These are phyloP conservation scores for Siphamia tubifer DNA, from an alignment of 2,113 vertebrate genomes.

Conservation along the genomic window DNA sequence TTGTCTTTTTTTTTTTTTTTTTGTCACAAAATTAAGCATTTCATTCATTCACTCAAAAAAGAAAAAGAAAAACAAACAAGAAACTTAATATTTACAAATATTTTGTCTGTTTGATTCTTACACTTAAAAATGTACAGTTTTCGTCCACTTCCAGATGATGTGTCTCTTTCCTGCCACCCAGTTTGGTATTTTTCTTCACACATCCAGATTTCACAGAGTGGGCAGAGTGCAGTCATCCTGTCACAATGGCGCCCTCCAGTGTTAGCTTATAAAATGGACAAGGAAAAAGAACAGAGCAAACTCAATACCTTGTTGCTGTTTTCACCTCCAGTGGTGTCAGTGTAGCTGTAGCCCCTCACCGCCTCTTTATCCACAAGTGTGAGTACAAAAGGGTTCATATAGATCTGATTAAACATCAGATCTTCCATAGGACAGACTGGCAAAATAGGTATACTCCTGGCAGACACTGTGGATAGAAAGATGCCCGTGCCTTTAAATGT, in stretches of 20 bases:
- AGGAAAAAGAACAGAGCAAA: slow-evolving; percentile 54
- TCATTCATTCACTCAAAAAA: slow-evolving; percentile 75
- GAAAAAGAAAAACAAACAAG: slow-evolving; percentile 67
- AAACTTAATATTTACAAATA: slow-evolving; percentile 87
- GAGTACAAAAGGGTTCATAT: slow-evolving; percentile 52
- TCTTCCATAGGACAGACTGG: slow-evolving; percentile 11
- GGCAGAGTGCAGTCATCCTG: slow-evolving; percentile 41
- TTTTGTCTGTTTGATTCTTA: slow-evolving; percentile 76
- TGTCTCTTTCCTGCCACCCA: slow-evolving; percentile 38
- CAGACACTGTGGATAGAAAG: slow-evolving; percentile 42
- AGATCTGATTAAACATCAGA: neutral
- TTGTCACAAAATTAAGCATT: slow-evolving; percentile 76
- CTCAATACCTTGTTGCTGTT: slow-evolving; percentile 28
- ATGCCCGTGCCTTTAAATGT: slow-evolving; percentile 23
- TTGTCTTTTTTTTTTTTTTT: slow-evolving; percentile 76
- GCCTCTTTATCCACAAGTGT: slow-evolving; percentile 25
- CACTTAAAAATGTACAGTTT: slow-evolving; percentile 84
- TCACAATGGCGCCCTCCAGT: slow-evolving; percentile 63
- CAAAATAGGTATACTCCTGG: slow-evolving; percentile 25
- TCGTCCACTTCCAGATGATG: slow-evolving; percentile 52
- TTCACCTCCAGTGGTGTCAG: neutral
- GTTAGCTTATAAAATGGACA: slow-evolving; percentile 75
- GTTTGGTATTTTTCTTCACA: slow-evolving; percentile 27
- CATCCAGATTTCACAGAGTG: slow-evolving; percentile 10
- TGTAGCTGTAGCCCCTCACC: slow-evolving; percentile 29